phyloP scores from a whole-genome alignment of 2,113 vertebrate genomes.

The Mormyrus iriodes region DNA sequence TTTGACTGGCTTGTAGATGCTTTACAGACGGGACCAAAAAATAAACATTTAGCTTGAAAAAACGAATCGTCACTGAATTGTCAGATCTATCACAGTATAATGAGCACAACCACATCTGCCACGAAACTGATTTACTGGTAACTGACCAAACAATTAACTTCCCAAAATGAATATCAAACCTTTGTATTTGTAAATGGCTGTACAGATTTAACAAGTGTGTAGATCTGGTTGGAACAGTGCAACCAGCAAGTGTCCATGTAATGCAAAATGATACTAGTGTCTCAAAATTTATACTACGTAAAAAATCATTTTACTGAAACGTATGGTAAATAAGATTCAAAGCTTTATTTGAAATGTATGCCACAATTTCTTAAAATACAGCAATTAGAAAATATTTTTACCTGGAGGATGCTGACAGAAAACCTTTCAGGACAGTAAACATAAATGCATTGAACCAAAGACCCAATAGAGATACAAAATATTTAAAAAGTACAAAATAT shows the following conservation, averaged over 20 bases:
- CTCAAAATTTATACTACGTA: too few species aligned
- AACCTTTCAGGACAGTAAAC: background rate
- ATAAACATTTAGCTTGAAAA: background rate
- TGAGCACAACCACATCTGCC: background rate
- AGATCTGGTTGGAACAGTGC: too few species aligned
- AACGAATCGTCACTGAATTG: background rate
- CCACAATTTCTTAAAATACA: background rate
- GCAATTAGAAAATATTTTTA: background rate
- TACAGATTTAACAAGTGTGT: too few species aligned
- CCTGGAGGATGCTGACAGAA: background rate
- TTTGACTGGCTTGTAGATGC: background rate
- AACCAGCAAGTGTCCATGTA: too few species aligned
- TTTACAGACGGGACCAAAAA: background rate
- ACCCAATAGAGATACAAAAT: slow-evolving; percentile 8
- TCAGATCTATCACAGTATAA: background rate
- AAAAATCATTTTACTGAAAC: background rate
- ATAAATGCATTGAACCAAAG: background rate
- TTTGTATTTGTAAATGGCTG: background rate
- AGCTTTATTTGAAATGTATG: background rate
- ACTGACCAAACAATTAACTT: background rate
- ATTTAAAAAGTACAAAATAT: background rate
- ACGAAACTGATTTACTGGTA: background rate
- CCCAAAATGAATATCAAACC: background rate
- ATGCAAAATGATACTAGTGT: too few species aligned
- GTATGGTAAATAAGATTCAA: background rate